A percentile compares a stretch with the other conserved stretches of the same genome.
Conservation (phyloP, 2,888 invertebrate species). For the Serrognathus titanus region DNA sequence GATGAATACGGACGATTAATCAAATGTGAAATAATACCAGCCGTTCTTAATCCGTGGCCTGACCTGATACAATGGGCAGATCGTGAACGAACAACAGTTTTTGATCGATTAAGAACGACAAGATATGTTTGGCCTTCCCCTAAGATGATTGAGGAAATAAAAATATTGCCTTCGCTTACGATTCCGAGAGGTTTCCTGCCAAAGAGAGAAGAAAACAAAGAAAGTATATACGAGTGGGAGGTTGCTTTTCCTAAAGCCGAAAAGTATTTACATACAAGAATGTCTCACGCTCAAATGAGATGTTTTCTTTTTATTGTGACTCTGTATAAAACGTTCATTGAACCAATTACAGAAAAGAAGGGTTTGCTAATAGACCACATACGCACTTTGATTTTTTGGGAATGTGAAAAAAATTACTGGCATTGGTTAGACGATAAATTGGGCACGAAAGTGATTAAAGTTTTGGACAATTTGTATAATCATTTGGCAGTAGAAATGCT, state of each 20-base stretch:
- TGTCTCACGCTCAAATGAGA: constrained; percentile 68
- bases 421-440: constrained; percentile 73
- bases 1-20: constrained; percentile 48
- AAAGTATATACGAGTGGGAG: constrained; percentile 73
- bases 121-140: constrained; percentile 68
- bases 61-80: constrained; percentile 66
- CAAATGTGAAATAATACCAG: constrained; percentile 67
- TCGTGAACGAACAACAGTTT: constrained; percentile 56
- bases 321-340: constrained; percentile 70
- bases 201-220: constrained; percentile 59
- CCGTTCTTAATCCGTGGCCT: constrained; percentile 71
- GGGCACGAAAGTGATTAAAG: constrained; percentile 63
- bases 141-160: constrained; percentile 63
- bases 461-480: constrained; percentile 62
- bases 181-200: constrained; percentile 68
- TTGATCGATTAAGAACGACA: constrained; percentile 56
- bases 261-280: constrained; percentile 67
- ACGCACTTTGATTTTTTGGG: constrained; percentile 71
- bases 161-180: constrained; percentile 64
- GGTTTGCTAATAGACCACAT: constrained; percentile 70
- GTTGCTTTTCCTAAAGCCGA: constrained; percentile 75
- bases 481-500: constrained; percentile 60
- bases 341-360: constrained; percentile 60
- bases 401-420: constrained; percentile 65
- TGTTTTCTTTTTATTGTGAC: constrained; percentile 66